Evolutionary conservation across 2,797 vertebrate genomes (phyloP), one percentile per base, ranked within the genome.

Genomic region (Diplodus puntazzo): DNA sequence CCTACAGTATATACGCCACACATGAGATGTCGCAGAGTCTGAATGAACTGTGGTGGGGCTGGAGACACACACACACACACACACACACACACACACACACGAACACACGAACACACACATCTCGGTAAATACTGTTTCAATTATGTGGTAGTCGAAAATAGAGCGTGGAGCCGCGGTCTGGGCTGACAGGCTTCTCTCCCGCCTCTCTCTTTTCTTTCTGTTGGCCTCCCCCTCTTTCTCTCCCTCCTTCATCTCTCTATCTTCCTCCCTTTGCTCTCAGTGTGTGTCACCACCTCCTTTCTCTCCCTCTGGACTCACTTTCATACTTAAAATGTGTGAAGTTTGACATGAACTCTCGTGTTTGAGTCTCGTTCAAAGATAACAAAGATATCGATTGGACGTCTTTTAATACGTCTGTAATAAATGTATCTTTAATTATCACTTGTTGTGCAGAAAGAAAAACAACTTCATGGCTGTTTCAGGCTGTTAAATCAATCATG

Each of bases 101-200:
- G 20, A 2, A 23, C 52, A 50, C 14, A 55, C 3, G 78, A 85
- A 79, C 70, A 82, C 76, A 58, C 74, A 88, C 87, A 91, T 93
- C 88, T 90, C 88, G 73, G 92, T 93, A 96, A 97, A 97, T 96
- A 95, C 94, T 96, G 96, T 96, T 97, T 97, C 96, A 97, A 97
- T 97, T 97, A 97, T 96, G 96, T 92, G 95, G 95, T 93, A 94
- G 96, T 95, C 88, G 88, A 96, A 97, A 97, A 97, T 96, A 96
- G 96, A 94, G 93, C 87, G 87, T 93, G 93, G 95, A 96, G 95
- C 92, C 92, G 95, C 94, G 95, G 96, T 96, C 95, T 94, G 94
- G 95, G 92, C 85, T 87, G 84, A 93, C 91, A 79, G 92, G 85
- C 91, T 71, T 9, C 54, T 78, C 54, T 20, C 18, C 52, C 76